Evolutionary conservation across 2,888 invertebrate species (phyloP).

Genomic region (Agrochola circellaris): DNA sequence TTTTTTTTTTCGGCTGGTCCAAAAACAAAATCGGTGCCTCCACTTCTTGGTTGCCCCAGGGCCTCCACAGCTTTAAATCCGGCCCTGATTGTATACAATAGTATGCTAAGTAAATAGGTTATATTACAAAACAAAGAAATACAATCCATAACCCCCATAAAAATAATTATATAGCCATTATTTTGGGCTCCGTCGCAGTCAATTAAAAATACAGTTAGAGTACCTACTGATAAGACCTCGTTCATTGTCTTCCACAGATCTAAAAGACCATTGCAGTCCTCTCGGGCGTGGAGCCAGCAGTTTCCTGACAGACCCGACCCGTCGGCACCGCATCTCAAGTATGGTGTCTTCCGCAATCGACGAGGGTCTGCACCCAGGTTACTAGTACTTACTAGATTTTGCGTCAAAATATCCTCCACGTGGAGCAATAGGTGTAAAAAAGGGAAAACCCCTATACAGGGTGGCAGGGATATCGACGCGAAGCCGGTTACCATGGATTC

Average conservation of each 20-base stretch:
- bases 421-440: background rate
- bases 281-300: slow-evolving; percentile 31
- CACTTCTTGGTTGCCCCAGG: too few relatives aligned
- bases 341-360: slow-evolving; percentile 70
- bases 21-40: too few relatives aligned
- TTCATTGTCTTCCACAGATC: slow-evolving; percentile 14
- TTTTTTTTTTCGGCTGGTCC: too few relatives aligned
- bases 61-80: too few relatives aligned
- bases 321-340: slow-evolving; percentile 71
- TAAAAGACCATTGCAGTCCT: background rate
- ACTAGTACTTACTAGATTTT: background rate
- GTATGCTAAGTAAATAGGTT: too few relatives aligned
- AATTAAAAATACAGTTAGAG: too few relatives aligned
- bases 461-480: too few relatives aligned
- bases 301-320: slow-evolving; percentile 52
- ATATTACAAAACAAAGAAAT: background rate
- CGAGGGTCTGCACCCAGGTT: slow-evolving; percentile 12
- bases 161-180: background rate
- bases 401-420: background rate
- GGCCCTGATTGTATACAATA: too few relatives aligned
- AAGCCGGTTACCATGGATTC: too few relatives aligned
- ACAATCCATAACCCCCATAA: too few relatives aligned
- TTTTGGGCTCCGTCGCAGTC: background rate
- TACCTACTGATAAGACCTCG: background rate
- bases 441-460: background rate